Conservation (phyloP, 2,113 vertebrate genomes). For the Myanophis thanlyinensis region DNA sequence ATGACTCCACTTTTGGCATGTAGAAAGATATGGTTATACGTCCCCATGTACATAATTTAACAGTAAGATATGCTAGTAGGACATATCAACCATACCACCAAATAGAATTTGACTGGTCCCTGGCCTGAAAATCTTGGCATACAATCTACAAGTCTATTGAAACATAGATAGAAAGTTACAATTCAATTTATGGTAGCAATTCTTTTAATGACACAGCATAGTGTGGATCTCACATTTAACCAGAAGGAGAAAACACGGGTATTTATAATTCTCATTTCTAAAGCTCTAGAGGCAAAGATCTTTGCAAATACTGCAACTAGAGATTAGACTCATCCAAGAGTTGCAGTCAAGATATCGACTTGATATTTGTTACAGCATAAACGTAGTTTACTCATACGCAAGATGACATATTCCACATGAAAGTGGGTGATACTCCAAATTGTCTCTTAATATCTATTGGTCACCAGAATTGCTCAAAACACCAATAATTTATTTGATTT, state of each 20-base stretch:
- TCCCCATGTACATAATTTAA: background rate
- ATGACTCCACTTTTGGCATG: background rate
- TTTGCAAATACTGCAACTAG: background rate
- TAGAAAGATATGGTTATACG: background rate
- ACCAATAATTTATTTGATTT: background rate
- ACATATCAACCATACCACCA: background rate
- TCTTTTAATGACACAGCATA: background rate
- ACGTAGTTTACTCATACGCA: background rate
- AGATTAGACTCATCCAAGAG: background rate
- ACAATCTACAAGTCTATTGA: background rate
- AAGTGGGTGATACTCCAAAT: background rate
- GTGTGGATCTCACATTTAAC: background rate
- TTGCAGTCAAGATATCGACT: background rate
- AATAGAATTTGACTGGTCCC: background rate
- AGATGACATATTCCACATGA: background rate
- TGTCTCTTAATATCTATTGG: background rate
- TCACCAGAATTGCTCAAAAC: background rate
- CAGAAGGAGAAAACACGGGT: background rate
- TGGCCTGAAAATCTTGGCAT: background rate
- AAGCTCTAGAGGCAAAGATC: background rate
- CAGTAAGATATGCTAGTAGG: background rate
- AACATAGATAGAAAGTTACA: background rate
- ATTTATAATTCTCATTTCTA: background rate
- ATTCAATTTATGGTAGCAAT: background rate
- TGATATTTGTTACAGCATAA: background rate